Conservation (phyloP, 1,140 invertebrate genomes). For the Apolygus lucorum region DNA sequence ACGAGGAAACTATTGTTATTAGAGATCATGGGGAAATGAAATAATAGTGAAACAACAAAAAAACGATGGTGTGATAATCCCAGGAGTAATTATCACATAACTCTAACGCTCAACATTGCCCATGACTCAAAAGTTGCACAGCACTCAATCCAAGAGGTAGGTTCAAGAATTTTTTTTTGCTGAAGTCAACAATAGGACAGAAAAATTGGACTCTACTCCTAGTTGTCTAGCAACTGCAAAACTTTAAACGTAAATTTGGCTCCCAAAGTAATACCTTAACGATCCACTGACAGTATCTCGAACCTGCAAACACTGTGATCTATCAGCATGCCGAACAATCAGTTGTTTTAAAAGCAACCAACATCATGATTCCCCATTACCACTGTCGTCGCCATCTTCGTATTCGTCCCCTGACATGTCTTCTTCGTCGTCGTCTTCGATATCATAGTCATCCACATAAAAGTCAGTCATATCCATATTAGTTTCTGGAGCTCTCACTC, state of each 20-base stretch:
- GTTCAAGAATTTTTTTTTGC: background rate
- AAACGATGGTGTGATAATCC: too few relatives aligned
- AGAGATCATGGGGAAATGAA: too few relatives aligned
- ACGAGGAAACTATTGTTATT: too few relatives aligned
- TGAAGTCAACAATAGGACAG: background rate
- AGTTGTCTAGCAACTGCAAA: background rate
- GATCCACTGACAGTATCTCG: background rate
- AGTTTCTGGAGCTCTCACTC: conserved; percentile 66
- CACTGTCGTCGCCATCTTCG: conserved; percentile 68
- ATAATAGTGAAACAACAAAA: too few relatives aligned
- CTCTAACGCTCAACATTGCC: too few relatives aligned
- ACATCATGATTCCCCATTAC: conserved; percentile 55
- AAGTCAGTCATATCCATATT: conserved; percentile 81
- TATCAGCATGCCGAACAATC: background rate
- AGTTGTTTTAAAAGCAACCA: conserved; percentile 7
- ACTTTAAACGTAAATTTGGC: background rate
- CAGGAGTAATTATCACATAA: too few relatives aligned
- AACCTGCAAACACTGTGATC: background rate
- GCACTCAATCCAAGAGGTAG: background rate
- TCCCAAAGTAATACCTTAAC: background rate
- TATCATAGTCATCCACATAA: conserved; percentile 85
- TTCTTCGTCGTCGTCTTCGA: conserved; percentile 55
- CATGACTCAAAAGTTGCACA: background rate
- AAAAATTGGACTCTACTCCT: background rate
- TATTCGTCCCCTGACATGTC: conserved; percentile 49